Percentiles rank a stretch among this genome's conserved stretches.
phyloP scores from a whole-genome alignment of 2,888 invertebrate genomes.

The Epistrophe eligans region DNA sequence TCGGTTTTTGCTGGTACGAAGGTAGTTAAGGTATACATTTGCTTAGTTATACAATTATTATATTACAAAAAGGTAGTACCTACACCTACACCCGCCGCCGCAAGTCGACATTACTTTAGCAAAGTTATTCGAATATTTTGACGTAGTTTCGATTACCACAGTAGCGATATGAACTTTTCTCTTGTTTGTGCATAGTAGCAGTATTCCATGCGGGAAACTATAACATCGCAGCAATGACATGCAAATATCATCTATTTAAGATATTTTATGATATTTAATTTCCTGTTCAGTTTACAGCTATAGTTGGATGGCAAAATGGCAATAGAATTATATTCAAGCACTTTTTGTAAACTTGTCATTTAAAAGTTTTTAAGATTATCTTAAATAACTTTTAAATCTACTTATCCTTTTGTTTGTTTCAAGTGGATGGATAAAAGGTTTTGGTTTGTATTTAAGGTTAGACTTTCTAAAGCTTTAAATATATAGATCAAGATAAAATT shows the following conservation, averaged over 20 bases:
- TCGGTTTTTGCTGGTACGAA: too few relatives aligned
- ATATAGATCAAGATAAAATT: too few relatives aligned
- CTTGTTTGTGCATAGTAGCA: conserved; percentile 3
- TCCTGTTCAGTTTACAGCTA: not conserved
- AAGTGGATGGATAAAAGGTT: too few relatives aligned
- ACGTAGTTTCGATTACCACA: conserved; percentile 45
- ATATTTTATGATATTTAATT: conserved; percentile 31
- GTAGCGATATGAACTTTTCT: conserved; percentile 29
- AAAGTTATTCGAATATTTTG: conserved; percentile 46
- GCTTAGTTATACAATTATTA: not conserved
- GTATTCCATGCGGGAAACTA: conserved; percentile 34
- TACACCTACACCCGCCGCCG: too few relatives aligned
- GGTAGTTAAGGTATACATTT: not conserved
- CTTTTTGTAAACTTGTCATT: not conserved
- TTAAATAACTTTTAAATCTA: too few relatives aligned
- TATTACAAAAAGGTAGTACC: not conserved
- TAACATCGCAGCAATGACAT: conserved; percentile 30
- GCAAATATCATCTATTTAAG: conserved; percentile 58
- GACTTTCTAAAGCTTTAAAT: too few relatives aligned
- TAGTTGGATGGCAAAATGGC: not conserved
- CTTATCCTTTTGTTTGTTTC: too few relatives aligned
- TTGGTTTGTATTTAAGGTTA: too few relatives aligned
- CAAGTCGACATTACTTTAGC: conserved; percentile 10
- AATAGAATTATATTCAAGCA: not conserved
- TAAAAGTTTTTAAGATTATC: not conserved